Percentiles rank a stretch among this genome's conserved stretches.
These are phyloP conservation scores for Drosophila yooni DNA, from an alignment of 2,888 invertebrate genomes.

Conservation along the genomic window DNA sequence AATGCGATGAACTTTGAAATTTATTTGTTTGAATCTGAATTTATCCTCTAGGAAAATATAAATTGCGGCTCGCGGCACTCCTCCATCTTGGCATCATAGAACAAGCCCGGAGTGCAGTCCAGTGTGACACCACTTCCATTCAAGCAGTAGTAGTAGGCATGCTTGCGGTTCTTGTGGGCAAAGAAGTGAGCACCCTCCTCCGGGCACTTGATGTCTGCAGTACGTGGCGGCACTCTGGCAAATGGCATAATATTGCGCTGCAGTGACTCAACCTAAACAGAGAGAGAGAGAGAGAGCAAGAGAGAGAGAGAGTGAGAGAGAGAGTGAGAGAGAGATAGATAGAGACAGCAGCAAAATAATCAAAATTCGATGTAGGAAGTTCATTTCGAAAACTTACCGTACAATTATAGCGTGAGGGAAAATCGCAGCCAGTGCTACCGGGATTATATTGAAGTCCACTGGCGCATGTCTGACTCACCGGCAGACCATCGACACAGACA, in stretches of 20 bases:
- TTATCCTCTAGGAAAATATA: slow-evolving; percentile 38
- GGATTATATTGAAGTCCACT: slow-evolving; percentile 76
- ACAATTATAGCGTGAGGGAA: slow-evolving; percentile 71
- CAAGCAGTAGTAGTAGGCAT: slow-evolving; percentile 80
- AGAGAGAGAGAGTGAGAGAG: not conserved
- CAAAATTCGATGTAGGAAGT: not conserved
- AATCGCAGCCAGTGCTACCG: slow-evolving; percentile 67
- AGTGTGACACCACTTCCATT: slow-evolving; percentile 81
- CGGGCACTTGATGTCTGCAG: slow-evolving; percentile 81
- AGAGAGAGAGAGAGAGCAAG: not conserved
- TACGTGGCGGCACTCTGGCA: slow-evolving; percentile 72
- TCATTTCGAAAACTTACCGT: slow-evolving; percentile 55
- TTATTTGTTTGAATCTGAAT: slow-evolving; percentile 44
- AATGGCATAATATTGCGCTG: slow-evolving; percentile 77
- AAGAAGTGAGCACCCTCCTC: slow-evolving; percentile 71
- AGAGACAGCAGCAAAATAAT: not conserved
- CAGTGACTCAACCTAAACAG: slow-evolving; percentile 63
- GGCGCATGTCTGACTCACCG: slow-evolving; percentile 68
- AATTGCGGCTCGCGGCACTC: slow-evolving; percentile 76
- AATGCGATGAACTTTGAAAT: slow-evolving; percentile 52
- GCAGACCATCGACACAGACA: slow-evolving; percentile 77
- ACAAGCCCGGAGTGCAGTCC: slow-evolving; percentile 83
- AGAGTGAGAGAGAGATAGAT: not conserved
- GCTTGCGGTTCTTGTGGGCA: slow-evolving; percentile 65
- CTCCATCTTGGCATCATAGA: slow-evolving; percentile 71